Percentiles rank a stretch among this genome's conserved stretches.
phyloP scores from a whole-genome alignment of 1,140 invertebrate genomes.

The Heliconius nattereri region DNA sequence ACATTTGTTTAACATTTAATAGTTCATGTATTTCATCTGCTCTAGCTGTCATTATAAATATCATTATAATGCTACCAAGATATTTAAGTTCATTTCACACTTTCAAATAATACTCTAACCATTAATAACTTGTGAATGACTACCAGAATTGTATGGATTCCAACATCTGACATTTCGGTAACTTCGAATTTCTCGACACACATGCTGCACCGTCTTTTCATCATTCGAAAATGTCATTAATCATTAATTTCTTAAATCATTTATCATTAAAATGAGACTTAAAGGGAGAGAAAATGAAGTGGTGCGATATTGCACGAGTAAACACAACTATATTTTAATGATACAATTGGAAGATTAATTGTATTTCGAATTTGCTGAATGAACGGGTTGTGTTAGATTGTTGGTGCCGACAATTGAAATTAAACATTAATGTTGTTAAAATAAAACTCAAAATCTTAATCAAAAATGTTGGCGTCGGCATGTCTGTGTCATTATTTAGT shows the following conservation, averaged over 20 bases:
- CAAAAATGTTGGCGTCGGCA: constrained; percentile 54
- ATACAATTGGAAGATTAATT: constrained; percentile 78
- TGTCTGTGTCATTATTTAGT: constrained; percentile 51
- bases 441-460: constrained; percentile 35
- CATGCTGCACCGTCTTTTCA: constrained; percentile 69
- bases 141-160: constrained; percentile 69
- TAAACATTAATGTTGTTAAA: neutral
- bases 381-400: constrained; percentile 46
- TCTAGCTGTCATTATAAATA: constrained; percentile 3
- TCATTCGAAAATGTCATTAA: constrained; percentile 63
- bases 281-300: constrained; percentile 79
- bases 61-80: constrained; percentile 21
- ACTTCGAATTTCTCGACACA: constrained; percentile 54
- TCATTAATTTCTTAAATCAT: constrained; percentile 69
- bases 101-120: constrained; percentile 48
- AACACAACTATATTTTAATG: constrained; percentile 72
- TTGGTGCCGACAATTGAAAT: neutral
- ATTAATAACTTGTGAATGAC: constrained; percentile 74
- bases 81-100: constrained; percentile 36
- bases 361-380: constrained; percentile 63
- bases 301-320: constrained; percentile 67
- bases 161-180: constrained; percentile 59
- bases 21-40: neutral
- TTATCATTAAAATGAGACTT: constrained; percentile 79
- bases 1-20: neutral